Base-by-base conservation (phyloP, 2,888 invertebrate species). In the Salticus scenicus region DNA sequence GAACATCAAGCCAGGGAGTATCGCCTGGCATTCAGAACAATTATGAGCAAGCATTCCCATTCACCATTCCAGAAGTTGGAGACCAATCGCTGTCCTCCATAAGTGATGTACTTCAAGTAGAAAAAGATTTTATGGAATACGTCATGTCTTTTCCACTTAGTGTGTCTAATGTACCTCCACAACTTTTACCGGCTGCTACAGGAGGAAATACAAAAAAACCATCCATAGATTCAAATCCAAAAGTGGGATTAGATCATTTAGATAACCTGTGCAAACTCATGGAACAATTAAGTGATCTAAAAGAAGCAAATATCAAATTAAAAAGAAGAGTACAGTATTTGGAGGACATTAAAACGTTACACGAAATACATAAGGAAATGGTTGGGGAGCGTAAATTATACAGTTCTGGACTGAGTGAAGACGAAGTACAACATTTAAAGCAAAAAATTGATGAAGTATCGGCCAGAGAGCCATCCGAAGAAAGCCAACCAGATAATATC, bases 201-300 rank as follows among this genome's bases (percentile, higher is more conserved):
- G 31, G 20, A 27, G 17, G 24, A 1, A 57, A 24, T 24, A 37
- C 33, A 70, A 81, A 73, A 28, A 77, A 78, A 28, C 14, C 42
- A 1, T 73, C 33, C 10, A 33, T 37, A 4, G 80, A 69, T 20
- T 69, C 76, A 17, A 80, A 71, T 57, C 81, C 88, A 0, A 87
- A 94, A 88, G 94, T 94, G 0, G 92, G 92, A 1, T 93, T 97
- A 87, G 95, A 96, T 89, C 96, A 96, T 89, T 91, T 97, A 72
- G 96, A 95, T 88, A 95, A 95, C 89, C 92, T 97, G 8, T 94
- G 96, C 89, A 93, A 94, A 86, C 91, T 97, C 41, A 93, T 96
- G 91, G 95, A 96, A 89, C 95, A 96, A 89, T 93, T 96, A 88
- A 92, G 95, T 7, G 93, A 93, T 63, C 91, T 96, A 47, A 93